Conservation (phyloP, 2,113 vertebrate genomes). For the Dipodomys spectabilis region DNA sequence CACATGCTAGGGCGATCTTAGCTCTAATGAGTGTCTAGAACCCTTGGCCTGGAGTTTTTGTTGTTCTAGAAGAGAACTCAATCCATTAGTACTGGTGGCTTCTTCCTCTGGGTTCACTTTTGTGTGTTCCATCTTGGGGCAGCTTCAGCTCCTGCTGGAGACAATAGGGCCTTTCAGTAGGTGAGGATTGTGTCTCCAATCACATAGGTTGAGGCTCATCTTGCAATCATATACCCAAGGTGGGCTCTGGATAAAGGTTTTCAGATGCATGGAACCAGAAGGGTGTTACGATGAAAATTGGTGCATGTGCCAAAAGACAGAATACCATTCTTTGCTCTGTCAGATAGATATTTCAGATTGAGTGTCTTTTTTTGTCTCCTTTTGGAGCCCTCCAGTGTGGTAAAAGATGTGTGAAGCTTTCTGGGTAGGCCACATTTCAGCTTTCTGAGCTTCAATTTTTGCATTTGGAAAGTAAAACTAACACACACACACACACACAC, state of each 20-base stretch:
- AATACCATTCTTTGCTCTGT: constrained; percentile 24
- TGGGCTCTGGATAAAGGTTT: not conserved
- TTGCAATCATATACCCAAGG: not conserved
- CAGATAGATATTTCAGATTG: not conserved
- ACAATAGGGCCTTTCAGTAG: not conserved
- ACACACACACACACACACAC: too few relatives aligned
- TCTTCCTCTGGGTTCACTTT: not conserved
- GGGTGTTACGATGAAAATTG: not conserved
- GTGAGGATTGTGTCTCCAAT: not conserved
- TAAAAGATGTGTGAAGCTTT: not conserved
- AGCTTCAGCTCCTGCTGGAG: not conserved
- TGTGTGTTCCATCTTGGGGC: not conserved
- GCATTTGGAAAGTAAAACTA: not conserved
- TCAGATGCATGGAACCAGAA: not conserved
- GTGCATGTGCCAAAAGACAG: not conserved
- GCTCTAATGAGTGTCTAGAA: not conserved
- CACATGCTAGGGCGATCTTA: not conserved
- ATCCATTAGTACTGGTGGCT: not conserved
- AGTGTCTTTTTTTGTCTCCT: constrained; percentile 31
- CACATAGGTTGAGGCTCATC: not conserved
- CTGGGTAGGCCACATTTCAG: not conserved
- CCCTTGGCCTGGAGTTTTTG: not conserved
- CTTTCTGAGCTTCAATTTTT: not conserved
- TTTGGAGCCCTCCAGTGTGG: not conserved
- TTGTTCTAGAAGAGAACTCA: not conserved